Base-by-base conservation (phyloP, 1,140 invertebrate species). In the Micrasema longulum region DNA sequence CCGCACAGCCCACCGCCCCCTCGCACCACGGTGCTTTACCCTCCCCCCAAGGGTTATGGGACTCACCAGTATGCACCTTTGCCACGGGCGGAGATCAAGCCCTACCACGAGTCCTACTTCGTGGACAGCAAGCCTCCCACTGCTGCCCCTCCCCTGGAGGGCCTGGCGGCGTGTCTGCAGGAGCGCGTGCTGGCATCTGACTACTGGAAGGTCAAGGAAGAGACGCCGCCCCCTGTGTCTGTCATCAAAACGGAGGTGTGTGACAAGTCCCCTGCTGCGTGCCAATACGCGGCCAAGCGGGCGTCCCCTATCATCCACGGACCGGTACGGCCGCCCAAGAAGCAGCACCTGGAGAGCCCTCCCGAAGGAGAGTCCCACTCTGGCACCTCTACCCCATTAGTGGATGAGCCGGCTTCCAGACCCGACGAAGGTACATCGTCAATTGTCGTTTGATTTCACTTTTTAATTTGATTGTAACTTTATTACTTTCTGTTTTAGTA, bases 131-230 rank as follows among this genome's bases (percentile, higher is more conserved):
- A 83, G 65, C 36, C 74, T 20, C 79, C 79, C 26, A 79, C 85
- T 10, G 79, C 86, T 2, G 79, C 86, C 3, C 10, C 31, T 5
- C 69, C 87, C 1, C 83, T 88, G 18, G 84, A 88, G 88, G 92
- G 93, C 22, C 79, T 95, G 41, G 93, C 93, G n/a, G 93, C 92
- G 38, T 92, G 92, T 31, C 80, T 95, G 53, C 92, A 94, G 77
- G 92, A 92, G 47, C 87, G 92, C 76, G 91, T 94, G 74, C 81
- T 93, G n/a, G 87, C 87, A 35, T 85, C 84, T 9, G 83, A 82
- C 69, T 84, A 84, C 75, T 85, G 87, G 82, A 89, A 89, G 76
- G 88, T 88, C 18, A 88, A 89, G 75, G 85, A 86, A 77, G 88
- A 88, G 75, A 84, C 79, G 67, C 77, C 78, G 64, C 66, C 70